Evolutionary conservation across 2,113 vertebrate species (phyloP).

Genomic region (Chaetops frenatus): DNA sequence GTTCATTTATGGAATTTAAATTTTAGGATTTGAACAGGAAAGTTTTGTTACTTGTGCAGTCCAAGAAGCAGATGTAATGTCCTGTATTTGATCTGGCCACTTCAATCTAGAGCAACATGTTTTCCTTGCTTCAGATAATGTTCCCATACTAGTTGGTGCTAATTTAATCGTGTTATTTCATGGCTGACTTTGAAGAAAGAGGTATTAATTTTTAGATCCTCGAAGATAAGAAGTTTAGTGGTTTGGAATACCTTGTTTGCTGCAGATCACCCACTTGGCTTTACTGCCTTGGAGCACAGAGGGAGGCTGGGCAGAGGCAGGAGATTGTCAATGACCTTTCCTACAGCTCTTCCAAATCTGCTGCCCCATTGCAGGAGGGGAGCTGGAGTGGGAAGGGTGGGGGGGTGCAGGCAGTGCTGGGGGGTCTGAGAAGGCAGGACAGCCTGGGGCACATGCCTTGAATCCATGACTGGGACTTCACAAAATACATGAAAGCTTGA

Average conservation of each 20-base stretch:
- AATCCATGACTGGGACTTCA: background rate
- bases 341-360: background rate
- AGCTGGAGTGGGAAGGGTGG: accelerated
- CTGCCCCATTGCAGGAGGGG: too few relatives aligned
- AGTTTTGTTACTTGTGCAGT: background rate
- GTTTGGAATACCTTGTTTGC: background rate
- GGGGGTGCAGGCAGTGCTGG: too few relatives aligned
- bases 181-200: background rate
- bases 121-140: background rate
- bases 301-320: background rate
- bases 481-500: background rate
- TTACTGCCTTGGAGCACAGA: background rate
- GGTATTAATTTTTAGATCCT: background rate
- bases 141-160: background rate
- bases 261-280: background rate
- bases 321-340: background rate
- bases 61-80: background rate
- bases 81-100: background rate
- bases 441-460: background rate
- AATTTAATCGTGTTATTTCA: background rate
- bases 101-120: background rate
- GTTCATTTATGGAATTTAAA: background rate
- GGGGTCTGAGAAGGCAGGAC: background rate
- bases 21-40: background rate
- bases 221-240: background rate